phyloP scores from a whole-genome alignment of 2,797 vertebrate genomes.

The Catostomus latipinnis region DNA sequence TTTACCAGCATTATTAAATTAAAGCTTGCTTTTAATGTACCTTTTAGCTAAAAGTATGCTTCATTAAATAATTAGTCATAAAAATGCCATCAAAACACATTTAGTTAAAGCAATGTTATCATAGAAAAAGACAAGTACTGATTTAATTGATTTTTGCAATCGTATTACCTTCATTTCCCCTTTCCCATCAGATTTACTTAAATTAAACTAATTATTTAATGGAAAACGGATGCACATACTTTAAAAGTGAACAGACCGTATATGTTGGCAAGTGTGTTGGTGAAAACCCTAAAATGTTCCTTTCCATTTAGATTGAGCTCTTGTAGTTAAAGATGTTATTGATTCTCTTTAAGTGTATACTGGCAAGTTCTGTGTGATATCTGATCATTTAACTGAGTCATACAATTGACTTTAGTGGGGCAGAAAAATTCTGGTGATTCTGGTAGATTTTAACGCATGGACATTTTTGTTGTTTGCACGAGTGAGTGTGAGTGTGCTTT shows the following conservation, averaged over 20 bases:
- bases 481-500: constrained; percentile 55
- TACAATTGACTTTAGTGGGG: background rate
- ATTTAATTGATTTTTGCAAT: constrained; percentile 6
- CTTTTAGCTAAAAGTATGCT: background rate
- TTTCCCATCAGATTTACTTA: constrained; percentile 10
- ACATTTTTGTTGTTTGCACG: constrained; percentile 3
- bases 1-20: background rate
- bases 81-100: background rate
- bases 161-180: background rate
- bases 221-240: background rate
- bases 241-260: background rate
- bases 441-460: constrained; percentile 13
- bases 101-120: background rate
- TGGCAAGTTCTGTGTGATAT: background rate
- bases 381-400: constrained; percentile 25
- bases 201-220: background rate
- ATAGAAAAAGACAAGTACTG: background rate
- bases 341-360: background rate
- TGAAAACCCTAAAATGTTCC: constrained; percentile 1
- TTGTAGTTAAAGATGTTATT: constrained; percentile 8
- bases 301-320: background rate
- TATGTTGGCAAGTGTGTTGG: background rate
- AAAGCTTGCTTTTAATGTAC: background rate
- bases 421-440: background rate
- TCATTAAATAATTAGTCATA: background rate